Evolutionary conservation across 2,888 invertebrate species (phyloP), one percentile per base, ranked within the genome.

Genomic region (Lithophane semibrunnea): DNA sequence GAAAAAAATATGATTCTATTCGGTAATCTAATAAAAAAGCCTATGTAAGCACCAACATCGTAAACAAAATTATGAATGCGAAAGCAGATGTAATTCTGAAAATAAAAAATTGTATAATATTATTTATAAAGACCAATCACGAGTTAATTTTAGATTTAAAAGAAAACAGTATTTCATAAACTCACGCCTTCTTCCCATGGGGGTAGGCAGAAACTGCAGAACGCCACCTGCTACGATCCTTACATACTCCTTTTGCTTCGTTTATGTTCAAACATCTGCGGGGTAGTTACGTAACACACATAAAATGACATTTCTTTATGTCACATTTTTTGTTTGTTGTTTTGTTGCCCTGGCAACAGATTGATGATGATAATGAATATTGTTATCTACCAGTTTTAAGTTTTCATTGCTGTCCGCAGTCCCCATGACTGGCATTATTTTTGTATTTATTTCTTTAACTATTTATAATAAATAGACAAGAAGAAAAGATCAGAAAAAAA

Each of bases 11-110:
- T n/a, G 29, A 13, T 56, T 71, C 42, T 9, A 42, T 52, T 64
- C 5, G 2, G n/a, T 52, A 72, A 77, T 29, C 5, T 58, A 58
- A 78, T 77, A 65, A 71, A 78, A 63, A 72, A 58, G 21, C 37
- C 49, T 77, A 52, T 21, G 52, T 52, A 58, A 37, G 58, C 44
- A 71, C 16, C 9, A 42, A 65, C 49, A 74, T 21, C 21, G 64
- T 79, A 79, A 74, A 79, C 42, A 68, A 52, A 58, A 73, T 79
- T 74, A 74, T 60, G 58, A 77, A 77, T 72, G 29, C 42, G 13
- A 72, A 72, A 78, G 52, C 37, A 68, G 54, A 37, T 24, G 58
- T 42, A 37, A 65, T 58, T 52, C 12, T 37, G 58, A 72, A 77
- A 29, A 16, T 13, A 44, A 13, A 61, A 77, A 24, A 29, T 21